phyloP scores from a whole-genome alignment of 1,140 invertebrate species.

The Lutraria rhynchaena region DNA sequence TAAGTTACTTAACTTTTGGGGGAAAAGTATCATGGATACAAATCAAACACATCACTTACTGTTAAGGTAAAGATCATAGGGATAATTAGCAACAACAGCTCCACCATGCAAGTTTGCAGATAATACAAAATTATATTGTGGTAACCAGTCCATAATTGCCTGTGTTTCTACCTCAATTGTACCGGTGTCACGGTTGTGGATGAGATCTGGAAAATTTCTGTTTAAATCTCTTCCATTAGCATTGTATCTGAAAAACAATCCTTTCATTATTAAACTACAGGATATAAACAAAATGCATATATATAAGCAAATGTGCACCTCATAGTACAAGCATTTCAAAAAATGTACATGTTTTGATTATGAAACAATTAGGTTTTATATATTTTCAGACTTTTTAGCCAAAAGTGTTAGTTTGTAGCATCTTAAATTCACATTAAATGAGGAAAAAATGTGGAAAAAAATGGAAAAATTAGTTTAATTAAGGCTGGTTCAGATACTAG shows the following conservation, averaged over 20 bases:
- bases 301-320: background rate
- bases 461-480: too few species aligned
- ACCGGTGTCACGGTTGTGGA: constrained; percentile 84
- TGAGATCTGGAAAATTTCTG: constrained; percentile 97
- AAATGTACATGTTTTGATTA: too few species aligned
- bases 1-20: too few species aligned
- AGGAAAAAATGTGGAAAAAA: too few species aligned
- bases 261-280: background rate
- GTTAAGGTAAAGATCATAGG: constrained; percentile 86
- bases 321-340: background rate
- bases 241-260: constrained; percentile 39
- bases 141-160: constrained; percentile 96
- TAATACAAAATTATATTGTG: constrained; percentile 93
- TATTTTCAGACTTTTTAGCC: too few species aligned
- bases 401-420: too few species aligned
- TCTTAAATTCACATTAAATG: too few species aligned
- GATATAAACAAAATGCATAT: background rate
- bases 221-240: constrained; percentile 90
- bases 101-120: constrained; percentile 98
- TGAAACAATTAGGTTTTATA: too few species aligned
- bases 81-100: constrained; percentile 94
- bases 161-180: constrained; percentile 88
- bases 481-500: too few species aligned
- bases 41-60: too few species aligned
- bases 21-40: too few species aligned